These are phyloP conservation scores for Timandra comae DNA, from an alignment of 2,888 invertebrate species.

Conservation along the genomic window DNA sequence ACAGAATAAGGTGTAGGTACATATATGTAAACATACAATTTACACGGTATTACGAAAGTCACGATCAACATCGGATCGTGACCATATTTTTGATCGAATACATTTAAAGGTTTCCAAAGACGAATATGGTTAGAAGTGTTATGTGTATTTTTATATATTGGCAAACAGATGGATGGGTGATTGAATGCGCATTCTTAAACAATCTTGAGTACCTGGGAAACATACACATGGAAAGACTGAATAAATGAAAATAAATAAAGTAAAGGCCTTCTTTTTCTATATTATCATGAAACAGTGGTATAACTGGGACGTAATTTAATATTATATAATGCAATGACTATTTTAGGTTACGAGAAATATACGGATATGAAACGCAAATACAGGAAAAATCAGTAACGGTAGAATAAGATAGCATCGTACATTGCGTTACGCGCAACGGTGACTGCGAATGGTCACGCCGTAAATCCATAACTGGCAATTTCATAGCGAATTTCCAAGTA, in stretches of 20 bases:
- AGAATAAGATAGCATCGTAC: slow-evolving; percentile 32
- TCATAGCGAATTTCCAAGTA: slow-evolving; percentile 54
- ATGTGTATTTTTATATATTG: too few species aligned
- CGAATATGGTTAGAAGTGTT: neutral
- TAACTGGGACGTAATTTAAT: too few species aligned
- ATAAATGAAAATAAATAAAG: too few species aligned
- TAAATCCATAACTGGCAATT: slow-evolving; percentile 55
- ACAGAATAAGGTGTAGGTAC: slow-evolving; percentile 17
- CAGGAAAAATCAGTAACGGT: slow-evolving; percentile 29
- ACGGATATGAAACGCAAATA: neutral
- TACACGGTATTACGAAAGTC: slow-evolving; percentile 21
- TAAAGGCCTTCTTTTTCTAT: too few species aligned
- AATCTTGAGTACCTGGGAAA: too few species aligned
- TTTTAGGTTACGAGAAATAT: neutral
- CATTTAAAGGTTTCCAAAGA: neutral
- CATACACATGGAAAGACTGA: too few species aligned
- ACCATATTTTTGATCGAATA: slow-evolving; percentile 7
- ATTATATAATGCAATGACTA: too few species aligned
- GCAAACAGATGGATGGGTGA: too few species aligned
- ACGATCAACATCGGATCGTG: slow-evolving; percentile 15
- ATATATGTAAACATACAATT: slow-evolving; percentile 14
- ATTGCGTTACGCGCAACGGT: slow-evolving; percentile 36
- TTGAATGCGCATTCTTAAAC: too few species aligned
- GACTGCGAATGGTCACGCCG: slow-evolving; percentile 29
- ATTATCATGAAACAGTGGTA: too few species aligned